Conservation (phyloP, 2,797 vertebrate species). For the Esox masquinongy region DNA sequence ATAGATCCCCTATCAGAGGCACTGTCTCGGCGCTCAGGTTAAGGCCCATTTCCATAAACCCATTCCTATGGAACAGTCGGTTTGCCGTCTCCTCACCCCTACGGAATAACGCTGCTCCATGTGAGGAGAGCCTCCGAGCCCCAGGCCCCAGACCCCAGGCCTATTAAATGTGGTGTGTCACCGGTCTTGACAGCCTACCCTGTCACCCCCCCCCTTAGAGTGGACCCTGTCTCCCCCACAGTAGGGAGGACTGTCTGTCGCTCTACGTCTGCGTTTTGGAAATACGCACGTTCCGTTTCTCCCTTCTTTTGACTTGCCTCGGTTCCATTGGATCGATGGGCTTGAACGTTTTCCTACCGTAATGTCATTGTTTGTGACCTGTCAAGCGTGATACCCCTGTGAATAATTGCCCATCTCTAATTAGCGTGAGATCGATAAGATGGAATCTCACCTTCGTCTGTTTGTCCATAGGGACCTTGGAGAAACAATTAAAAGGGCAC, state of each 20-base stretch:
- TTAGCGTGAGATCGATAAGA: slow-evolving; percentile 74
- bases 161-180: neutral
- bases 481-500: slow-evolving; percentile 73
- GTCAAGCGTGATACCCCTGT: slow-evolving; percentile 68
- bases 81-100: slow-evolving; percentile 33
- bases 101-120: neutral
- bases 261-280: neutral
- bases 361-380: slow-evolving; percentile 74
- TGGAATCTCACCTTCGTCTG: slow-evolving; percentile 63
- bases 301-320: slow-evolving; percentile 70
- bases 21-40: slow-evolving; percentile 42
- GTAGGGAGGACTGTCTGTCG: too few relatives aligned
- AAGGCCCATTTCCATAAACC: slow-evolving; percentile 77
- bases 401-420: slow-evolving; percentile 71
- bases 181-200: neutral
- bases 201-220: too few relatives aligned
- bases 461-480: slow-evolving; percentile 62
- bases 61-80: slow-evolving; percentile 71
- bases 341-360: slow-evolving; percentile 73
- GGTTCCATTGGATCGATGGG: slow-evolving; percentile 68
- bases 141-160: neutral
- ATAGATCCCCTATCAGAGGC: slow-evolving; percentile 67
- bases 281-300: slow-evolving; percentile 51
- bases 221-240: neutral
- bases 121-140: neutral